Conservation (phyloP, 30 jellyfish, hydroid and myxozoan genomes). For the Rhopilema esculentum region DNA sequence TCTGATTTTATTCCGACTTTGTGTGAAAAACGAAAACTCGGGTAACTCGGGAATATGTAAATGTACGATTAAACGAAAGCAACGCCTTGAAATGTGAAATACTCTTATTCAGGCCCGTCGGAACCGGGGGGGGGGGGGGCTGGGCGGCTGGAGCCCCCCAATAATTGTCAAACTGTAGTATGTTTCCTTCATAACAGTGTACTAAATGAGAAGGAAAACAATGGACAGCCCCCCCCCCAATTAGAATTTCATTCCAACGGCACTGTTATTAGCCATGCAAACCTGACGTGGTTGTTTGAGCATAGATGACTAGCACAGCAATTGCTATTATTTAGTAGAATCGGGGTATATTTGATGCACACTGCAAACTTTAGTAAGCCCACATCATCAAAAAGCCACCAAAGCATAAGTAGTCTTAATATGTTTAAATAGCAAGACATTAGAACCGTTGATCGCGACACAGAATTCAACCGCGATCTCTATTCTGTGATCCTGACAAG, state of each 20-base stretch:
- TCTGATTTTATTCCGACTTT: background rate
- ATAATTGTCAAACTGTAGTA: background rate
- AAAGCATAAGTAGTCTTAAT: conserved; percentile 9
- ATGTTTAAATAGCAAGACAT: conserved; percentile 29
- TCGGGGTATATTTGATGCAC: conserved; percentile 6
- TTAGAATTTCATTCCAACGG: background rate
- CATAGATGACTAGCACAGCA: background rate
- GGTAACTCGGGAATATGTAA: background rate
- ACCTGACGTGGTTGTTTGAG: background rate
- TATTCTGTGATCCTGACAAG: background rate
- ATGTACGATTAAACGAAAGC: background rate
- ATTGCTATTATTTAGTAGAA: background rate
- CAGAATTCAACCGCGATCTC: conserved; percentile 20
- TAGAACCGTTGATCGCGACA: conserved; percentile 1
- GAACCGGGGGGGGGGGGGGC: conserved; percentile 1
- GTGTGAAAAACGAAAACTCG: background rate
- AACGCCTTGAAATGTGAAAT: background rate
- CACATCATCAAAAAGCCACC: conserved; percentile 11
- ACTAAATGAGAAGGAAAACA: background rate
- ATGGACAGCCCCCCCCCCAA: background rate
- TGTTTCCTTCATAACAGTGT: background rate
- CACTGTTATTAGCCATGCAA: background rate
- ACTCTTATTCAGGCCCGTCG: background rate
- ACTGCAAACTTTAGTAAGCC: background rate
- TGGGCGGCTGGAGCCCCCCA: background rate